Conservation (phyloP, 35 echinoderm and acorn worm genomes). For the Anneissia japonica region DNA sequence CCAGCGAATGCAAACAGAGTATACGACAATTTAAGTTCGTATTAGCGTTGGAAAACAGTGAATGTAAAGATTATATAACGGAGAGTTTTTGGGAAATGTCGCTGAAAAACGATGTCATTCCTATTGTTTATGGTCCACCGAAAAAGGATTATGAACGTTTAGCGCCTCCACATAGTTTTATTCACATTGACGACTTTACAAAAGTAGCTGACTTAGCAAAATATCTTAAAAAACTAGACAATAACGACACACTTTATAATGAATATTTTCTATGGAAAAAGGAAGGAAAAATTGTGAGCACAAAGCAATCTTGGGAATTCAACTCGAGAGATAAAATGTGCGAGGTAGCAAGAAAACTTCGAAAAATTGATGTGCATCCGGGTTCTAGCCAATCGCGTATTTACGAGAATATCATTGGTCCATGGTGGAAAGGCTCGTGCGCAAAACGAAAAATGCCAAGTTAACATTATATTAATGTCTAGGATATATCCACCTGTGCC, state of each 20-base stretch:
- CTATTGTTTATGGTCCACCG: not conserved
- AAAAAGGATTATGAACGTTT: not conserved
- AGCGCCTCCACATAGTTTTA: not conserved
- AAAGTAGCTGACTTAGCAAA: not conserved
- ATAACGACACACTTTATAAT: not conserved
- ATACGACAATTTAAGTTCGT: not conserved
- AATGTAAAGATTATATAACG: not conserved
- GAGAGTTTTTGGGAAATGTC: not conserved
- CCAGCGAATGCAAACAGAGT: not conserved
- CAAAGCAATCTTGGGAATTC: not conserved
- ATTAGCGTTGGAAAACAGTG: not conserved
- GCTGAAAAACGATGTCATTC: not conserved
- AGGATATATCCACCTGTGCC: no score
- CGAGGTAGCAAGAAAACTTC: not conserved
- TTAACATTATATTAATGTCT: no score
- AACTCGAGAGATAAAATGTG: not conserved
- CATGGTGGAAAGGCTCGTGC: not conserved
- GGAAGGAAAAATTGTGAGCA: not conserved
- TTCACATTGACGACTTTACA: not conserved
- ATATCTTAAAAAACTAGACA: not conserved
- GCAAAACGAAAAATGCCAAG: not conserved
- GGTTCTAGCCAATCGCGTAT: not conserved
- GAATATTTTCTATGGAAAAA: not conserved
- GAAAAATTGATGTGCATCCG: not conserved
- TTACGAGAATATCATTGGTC: not conserved